These are phyloP conservation scores for Spea hammondii DNA, from an alignment of 2,797 vertebrate genomes.

Conservation along the genomic window DNA sequence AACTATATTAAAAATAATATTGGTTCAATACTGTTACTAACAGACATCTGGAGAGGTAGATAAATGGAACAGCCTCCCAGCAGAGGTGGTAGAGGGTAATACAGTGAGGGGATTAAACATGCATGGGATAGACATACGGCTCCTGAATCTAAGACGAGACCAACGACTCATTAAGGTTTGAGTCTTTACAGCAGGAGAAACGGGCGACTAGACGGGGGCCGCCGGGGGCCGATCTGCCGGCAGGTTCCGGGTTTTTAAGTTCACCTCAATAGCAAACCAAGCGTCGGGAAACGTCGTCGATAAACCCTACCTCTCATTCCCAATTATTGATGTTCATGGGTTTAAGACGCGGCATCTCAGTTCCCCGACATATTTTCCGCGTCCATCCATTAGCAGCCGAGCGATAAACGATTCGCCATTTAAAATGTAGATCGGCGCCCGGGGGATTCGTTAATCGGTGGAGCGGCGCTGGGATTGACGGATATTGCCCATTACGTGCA, in stretches of 20 bases:
- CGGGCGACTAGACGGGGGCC: too few species aligned
- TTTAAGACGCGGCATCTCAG: not conserved
- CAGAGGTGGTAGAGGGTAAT: too few species aligned
- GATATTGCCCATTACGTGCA: not conserved
- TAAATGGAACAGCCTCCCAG: too few species aligned
- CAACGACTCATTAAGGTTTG: too few species aligned
- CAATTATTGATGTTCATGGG: not conserved
- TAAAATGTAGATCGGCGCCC: not conserved
- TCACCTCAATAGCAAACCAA: not conserved
- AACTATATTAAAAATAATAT: not conserved
- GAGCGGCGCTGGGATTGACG: not conserved
- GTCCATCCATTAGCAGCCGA: not conserved
- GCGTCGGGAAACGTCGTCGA: not conserved
- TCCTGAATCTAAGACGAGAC: too few species aligned
- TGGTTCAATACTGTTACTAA: not conserved
- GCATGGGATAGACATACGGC: too few species aligned
- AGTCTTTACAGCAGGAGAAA: too few species aligned
- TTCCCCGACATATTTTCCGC: not conserved
- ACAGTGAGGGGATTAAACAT: too few species aligned
- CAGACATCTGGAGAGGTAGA: not conserved
- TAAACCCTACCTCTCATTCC: not conserved
- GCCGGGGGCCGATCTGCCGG: too few species aligned
- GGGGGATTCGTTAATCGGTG: not conserved
- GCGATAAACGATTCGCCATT: not conserved
- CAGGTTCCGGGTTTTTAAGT: not conserved